Percentiles rank a stretch among this genome's conserved stretches.
phyloP scores from a whole-genome alignment of 2,888 invertebrate species.

The Ariolimax columbianus region DNA sequence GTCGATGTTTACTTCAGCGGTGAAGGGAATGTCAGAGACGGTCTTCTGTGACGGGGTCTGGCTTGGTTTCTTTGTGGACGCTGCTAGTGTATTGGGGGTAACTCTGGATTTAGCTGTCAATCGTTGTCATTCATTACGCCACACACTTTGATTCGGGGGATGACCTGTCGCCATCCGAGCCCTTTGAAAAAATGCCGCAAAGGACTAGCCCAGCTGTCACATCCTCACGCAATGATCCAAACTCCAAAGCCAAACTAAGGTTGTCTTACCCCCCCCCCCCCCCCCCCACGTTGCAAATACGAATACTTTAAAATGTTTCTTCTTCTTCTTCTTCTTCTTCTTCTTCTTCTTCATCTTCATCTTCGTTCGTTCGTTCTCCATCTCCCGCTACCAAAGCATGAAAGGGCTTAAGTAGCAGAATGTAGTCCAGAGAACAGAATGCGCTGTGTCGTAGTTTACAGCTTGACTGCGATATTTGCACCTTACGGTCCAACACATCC shows the following conservation, averaged over 20 bases:
- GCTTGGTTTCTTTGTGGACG: not conserved
- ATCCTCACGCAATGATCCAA: not conserved
- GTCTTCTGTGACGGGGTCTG: not conserved
- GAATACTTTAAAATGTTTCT: too few species aligned
- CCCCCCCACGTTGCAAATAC: too few species aligned
- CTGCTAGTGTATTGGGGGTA: conserved; percentile 23
- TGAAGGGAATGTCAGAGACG: not conserved
- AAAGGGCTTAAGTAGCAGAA: too few species aligned
- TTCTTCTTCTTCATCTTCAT: too few species aligned
- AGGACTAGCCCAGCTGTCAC: conserved; percentile 5
- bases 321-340: too few species aligned
- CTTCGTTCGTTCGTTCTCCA: too few species aligned
- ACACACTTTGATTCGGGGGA: not conserved
- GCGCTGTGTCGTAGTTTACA: too few species aligned
- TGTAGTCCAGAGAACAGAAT: too few species aligned
- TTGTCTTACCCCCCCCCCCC: not conserved
- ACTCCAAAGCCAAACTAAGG: not conserved
- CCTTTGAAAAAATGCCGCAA: conserved; percentile 7
- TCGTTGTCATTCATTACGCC: conserved; percentile 13
- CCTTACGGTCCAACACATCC: too few species aligned
- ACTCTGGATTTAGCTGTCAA: conserved; percentile 1
- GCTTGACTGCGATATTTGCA: too few species aligned
- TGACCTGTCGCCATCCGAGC: not conserved
- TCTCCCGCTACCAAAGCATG: too few species aligned
- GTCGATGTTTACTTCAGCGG: not conserved